Base-by-base conservation (phyloP, 2,797 vertebrate genomes). In the Naso thynnoides region DNA sequence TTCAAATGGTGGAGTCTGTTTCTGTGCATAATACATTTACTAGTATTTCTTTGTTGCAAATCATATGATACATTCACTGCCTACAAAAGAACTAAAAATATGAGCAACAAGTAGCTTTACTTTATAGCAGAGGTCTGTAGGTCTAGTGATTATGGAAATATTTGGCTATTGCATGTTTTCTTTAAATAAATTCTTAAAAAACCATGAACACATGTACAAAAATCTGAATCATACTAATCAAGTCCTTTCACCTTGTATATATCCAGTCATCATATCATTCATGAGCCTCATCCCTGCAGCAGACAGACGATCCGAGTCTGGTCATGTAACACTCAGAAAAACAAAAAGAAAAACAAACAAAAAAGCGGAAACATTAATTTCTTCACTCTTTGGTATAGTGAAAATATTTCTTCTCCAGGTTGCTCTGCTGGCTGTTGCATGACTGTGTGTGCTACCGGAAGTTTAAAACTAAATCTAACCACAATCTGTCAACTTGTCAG, bases 311-410 rank as follows among this genome's bases (percentile, higher is more conserved):
- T 71, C 75, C 76, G 13, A 47, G 59, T 69, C 56, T 54, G 73
- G 68, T 78, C 54, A 79, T 82, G 47, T 69, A 63, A 76, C 63
- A 74, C 8, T 10, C 0, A n/a, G n/a, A n/a, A n/a, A n/a, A n/a
- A n/a, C n/a, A n/a, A n/a, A n/a, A n/a, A n/a, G n/a, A n/a, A n/a
- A n/a, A n/a, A n/a, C n/a, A n/a, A n/a, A 42, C 19, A 45, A 48
- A 36, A 33, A 67, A 48, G 55, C 38, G 18, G 56, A 52, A 65
- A 70, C 56, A 50, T 33, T 41, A 33, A 49, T 71, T 78, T 73
- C 49, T 68, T 69, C 27, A 42, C n/a, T 15, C 64, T 64, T 58
- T 18, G 15, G 10, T 42, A n/a, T 45, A 29, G 24, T 44, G 50
- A 41, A 69, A 77, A 73, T 14, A 10, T 72, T 71, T 74, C 70